A percentile compares a stretch with the other conserved stretches of the same genome.
phyloP scores from a whole-genome alignment of 64 coral and sea anemone genomes.

The Trachythela sp. region DNA sequence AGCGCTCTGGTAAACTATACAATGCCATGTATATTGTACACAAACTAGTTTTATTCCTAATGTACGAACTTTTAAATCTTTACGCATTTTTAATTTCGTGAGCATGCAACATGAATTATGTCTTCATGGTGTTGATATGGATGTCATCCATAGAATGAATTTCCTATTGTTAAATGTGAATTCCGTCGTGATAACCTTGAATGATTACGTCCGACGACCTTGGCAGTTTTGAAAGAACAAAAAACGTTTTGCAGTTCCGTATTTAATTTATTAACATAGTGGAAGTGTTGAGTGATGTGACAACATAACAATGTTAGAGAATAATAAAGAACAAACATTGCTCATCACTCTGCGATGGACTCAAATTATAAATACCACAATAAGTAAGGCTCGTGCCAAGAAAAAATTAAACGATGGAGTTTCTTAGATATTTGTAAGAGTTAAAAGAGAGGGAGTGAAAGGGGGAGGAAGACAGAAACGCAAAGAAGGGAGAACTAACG shows the following conservation, averaged over 20 bases:
- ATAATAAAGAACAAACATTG: neutral
- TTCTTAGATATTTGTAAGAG: too few relatives aligned
- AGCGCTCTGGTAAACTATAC: too few relatives aligned
- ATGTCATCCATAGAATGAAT: too few relatives aligned
- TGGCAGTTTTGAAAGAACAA: neutral
- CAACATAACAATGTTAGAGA: neutral
- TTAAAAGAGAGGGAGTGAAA: neutral
- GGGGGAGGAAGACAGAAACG: neutral
- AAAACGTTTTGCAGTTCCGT: neutral
- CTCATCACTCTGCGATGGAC: neutral
- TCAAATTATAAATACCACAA: too few relatives aligned
- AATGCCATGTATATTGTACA: too few relatives aligned
- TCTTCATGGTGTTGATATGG: too few relatives aligned
- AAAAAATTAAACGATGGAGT: too few relatives aligned
- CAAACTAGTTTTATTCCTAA: too few relatives aligned
- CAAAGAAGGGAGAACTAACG: neutral
- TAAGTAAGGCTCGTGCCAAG: too few relatives aligned
- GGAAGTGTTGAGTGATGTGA: neutral
- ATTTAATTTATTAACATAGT: neutral
- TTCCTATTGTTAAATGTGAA: neutral
- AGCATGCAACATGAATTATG: too few relatives aligned
- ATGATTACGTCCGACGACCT: neutral
- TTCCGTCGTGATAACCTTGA: neutral
- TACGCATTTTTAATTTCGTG: too few relatives aligned
- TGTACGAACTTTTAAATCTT: too few relatives aligned